Conservation (phyloP, 2,113 vertebrate genomes). For the Myotis yumanensis region DNA sequence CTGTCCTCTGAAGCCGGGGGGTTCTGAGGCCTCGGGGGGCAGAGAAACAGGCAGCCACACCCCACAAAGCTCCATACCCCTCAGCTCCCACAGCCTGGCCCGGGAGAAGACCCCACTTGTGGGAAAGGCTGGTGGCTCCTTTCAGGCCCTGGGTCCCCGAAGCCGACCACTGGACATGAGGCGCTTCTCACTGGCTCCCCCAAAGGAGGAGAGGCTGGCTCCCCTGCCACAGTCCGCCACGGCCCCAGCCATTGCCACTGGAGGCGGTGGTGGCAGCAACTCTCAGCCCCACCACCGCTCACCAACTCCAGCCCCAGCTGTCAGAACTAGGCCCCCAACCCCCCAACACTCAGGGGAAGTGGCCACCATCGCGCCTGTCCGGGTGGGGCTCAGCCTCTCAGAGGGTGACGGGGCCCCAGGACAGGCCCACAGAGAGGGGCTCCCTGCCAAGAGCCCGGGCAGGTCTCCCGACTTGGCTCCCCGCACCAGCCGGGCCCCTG, state of each 20-base stretch:
- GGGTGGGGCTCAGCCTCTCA: conserved; percentile 77
- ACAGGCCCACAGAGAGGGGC: conserved; percentile 72
- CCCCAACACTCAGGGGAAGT: conserved; percentile 84
- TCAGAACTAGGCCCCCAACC: conserved; percentile 78
- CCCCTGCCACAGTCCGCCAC: conserved; percentile 79
- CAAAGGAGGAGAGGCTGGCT: conserved; percentile 82
- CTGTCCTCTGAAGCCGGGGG: conserved; percentile 74
- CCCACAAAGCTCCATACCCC: conserved; percentile 52
- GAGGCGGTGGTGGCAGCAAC: neutral
- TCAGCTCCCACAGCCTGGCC: conserved; percentile 56
- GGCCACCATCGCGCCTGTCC: conserved; percentile 85
- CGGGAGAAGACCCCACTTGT: conserved; percentile 88
- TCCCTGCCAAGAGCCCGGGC: conserved; percentile 79
- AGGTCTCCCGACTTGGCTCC: conserved; percentile 71
- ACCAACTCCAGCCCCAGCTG: neutral
- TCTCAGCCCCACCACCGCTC: conserved; percentile 72
- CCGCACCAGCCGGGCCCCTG: neutral
- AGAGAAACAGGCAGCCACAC: conserved; percentile 74
- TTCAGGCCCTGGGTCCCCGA: conserved; percentile 77
- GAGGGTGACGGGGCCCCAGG: conserved; percentile 77
- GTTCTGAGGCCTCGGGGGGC: conserved; percentile 49
- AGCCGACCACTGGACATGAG: conserved; percentile 82
- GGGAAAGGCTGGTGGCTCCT: conserved; percentile 80
- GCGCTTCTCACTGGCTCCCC: conserved; percentile 85
- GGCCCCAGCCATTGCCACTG: conserved; percentile 76